phyloP scores from a whole-genome alignment of 1,140 invertebrate species.

The Drosophila sproati region DNA sequence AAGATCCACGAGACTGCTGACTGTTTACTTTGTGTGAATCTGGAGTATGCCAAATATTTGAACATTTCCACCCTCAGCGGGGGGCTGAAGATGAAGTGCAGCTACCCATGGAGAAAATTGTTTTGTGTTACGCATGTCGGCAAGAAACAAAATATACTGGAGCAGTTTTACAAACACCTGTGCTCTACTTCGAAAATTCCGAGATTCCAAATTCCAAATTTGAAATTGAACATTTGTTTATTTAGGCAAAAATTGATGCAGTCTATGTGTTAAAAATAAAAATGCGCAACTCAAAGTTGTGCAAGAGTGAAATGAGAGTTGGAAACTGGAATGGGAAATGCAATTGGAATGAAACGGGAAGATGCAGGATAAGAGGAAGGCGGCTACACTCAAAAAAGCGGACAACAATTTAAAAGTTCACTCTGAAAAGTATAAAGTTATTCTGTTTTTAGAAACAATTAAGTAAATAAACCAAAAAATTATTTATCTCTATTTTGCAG shows the following conservation, averaged over 20 bases:
- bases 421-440: too few relatives aligned
- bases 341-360: background rate
- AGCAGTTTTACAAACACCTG: conserved; percentile 59
- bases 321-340: background rate
- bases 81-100: conserved; percentile 23
- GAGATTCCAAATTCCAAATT: conserved; percentile 5
- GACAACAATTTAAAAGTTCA: too few relatives aligned
- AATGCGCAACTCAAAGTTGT: conserved; percentile 34
- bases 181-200: conserved; percentile 58
- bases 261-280: conserved; percentile 17
- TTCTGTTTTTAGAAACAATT: too few relatives aligned
- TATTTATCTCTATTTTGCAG: too few relatives aligned
- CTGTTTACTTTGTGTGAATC: background rate
- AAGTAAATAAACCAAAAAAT: too few relatives aligned
- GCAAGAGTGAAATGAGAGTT: conserved; percentile 22
- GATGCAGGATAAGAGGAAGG: too few relatives aligned
- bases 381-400: too few relatives aligned
- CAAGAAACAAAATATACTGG: conserved; percentile 22
- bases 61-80: conserved; percentile 1
- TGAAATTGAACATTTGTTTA: conserved; percentile 58
- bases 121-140: conserved; percentile 51
- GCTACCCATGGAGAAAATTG: conserved; percentile 36
- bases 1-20: background rate
- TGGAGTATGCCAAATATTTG: conserved; percentile 24
- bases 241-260: conserved; percentile 30